Percentiles rank a stretch among this genome's conserved stretches.
These are phyloP conservation scores for Argyresthia albistria DNA, from an alignment of 2,888 invertebrate species.

Conservation along the genomic window DNA sequence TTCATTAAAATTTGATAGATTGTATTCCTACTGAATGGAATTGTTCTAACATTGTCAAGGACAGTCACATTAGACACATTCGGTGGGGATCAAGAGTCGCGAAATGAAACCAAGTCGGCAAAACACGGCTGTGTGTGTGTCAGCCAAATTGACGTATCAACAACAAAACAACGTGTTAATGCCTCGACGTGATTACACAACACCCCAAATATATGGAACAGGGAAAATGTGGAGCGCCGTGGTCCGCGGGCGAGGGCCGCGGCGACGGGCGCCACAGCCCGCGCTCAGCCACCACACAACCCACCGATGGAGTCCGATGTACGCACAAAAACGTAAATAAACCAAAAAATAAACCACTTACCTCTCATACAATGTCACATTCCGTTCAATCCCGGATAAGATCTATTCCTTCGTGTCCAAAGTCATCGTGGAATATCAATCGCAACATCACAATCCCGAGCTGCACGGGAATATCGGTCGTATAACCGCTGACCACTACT, in stretches of 20 bases:
- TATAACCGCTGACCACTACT: slow-evolving; percentile 67
- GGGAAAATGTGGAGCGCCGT: not conserved
- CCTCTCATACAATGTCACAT: slow-evolving; percentile 73
- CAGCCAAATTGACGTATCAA: slow-evolving; percentile 9
- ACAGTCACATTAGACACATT: too few relatives aligned
- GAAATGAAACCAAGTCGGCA: too few relatives aligned
- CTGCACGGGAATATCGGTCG: slow-evolving; percentile 68
- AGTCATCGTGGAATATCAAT: slow-evolving; percentile 64
- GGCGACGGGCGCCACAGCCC: slow-evolving; percentile 24
- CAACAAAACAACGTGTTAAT: slow-evolving; percentile 27
- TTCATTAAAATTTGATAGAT: too few relatives aligned
- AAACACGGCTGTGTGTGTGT: not conserved
- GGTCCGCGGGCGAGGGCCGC: not conserved
- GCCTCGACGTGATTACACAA: slow-evolving; percentile 45
- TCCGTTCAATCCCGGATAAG: slow-evolving; percentile 67
- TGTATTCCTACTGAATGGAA: too few relatives aligned
- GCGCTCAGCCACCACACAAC: slow-evolving; percentile 39
- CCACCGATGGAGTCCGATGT: slow-evolving; percentile 34
- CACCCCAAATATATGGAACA: slow-evolving; percentile 8
- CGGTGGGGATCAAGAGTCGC: too few relatives aligned
- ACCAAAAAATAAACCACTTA: slow-evolving; percentile 47
- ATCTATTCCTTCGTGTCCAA: slow-evolving; percentile 59
- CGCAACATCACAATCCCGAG: slow-evolving; percentile 64
- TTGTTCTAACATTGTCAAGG: too few relatives aligned
- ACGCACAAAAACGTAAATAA: slow-evolving; percentile 24